Evolutionary conservation across 35 echinoderm and acorn worm genomes (phyloP), one percentile per base, ranked within the genome.

Genomic region (Amphiura filiformis): DNA sequence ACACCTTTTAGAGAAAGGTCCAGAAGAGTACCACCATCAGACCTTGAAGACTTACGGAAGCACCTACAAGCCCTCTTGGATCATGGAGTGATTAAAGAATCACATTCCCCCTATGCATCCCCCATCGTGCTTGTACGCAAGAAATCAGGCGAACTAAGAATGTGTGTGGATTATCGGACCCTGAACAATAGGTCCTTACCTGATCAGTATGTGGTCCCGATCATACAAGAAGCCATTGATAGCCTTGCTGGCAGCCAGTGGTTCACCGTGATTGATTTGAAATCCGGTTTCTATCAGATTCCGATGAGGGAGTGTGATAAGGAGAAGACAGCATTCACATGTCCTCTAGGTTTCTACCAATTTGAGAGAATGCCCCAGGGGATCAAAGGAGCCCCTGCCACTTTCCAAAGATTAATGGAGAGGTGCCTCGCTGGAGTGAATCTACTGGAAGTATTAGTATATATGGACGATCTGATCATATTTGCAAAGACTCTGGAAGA

Each of bases 381-480:
- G 13, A 23, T 94, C 31, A 91, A 86, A 37, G 84, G 84, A 36
- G 93, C 93, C 1, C 88, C 93, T 22, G 84, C 88, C 1, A 91
- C 88, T 3, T 94, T 94, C 84, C 93, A 94, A 37, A 61, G 90
- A 36, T 39, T 92, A 78, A 92, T 92, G 90, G 84, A 86, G 41
- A 86, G 32, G 13, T 90, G 87, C 32, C 65, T 90, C 57, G 26
- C 76, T 31, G 93, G 84, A 15, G 1, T 91, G 0, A 83, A 90
- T 34, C 39, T 86, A 76, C 30, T 81, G 11, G 83, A 77, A 37
- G 77, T 84, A 2, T 32, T 91, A 36, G 84, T 95, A 17, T 95
- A 91, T 75, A 91, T 95, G 79, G 89, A 91, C 81, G 89, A 95
- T 78, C 34, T 91, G 15, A 88, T 94, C 22, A 80, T 94, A 2